Evolutionary conservation across 1,140 invertebrate genomes (phyloP).

Genomic region (Agrypnia vestita): DNA sequence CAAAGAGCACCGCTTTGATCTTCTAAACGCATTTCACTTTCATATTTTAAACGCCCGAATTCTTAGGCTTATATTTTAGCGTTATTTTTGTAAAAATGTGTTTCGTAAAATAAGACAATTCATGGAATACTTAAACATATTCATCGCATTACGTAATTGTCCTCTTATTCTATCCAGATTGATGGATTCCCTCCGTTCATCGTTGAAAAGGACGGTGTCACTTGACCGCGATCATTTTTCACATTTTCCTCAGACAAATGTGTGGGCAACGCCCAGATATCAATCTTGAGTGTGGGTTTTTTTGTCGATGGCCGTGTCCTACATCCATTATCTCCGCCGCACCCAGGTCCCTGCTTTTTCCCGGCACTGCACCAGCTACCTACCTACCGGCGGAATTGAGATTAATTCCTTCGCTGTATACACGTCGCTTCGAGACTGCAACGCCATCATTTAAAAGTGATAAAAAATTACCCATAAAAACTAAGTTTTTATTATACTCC

Average conservation of each 20-base stretch:
- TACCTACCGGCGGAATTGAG: slow-evolving; percentile 31
- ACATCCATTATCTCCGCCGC: slow-evolving; percentile 54
- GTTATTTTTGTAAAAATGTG: too few species aligned
- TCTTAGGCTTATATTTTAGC: too few species aligned
- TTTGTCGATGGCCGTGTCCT: slow-evolving; percentile 54
- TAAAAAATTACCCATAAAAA: too few species aligned
- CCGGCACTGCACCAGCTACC: background rate
- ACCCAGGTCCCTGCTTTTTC: slow-evolving; percentile 11
- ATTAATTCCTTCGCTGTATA: slow-evolving; percentile 44
- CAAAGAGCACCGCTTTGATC: too few species aligned
- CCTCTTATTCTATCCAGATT: slow-evolving; percentile 12
- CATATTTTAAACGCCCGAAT: too few species aligned
- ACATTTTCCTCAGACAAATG: slow-evolving; percentile 56
- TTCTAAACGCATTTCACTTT: too few species aligned
- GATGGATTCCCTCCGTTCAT: slow-evolving; percentile 32
- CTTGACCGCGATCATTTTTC: slow-evolving; percentile 54
- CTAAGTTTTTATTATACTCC: too few species aligned
- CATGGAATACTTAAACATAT: too few species aligned
- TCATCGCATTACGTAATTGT: slow-evolving; percentile 20
- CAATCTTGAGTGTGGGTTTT: slow-evolving; percentile 49
- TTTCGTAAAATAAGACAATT: too few species aligned
- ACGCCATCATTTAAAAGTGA: background rate
- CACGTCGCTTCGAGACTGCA: slow-evolving; percentile 3
- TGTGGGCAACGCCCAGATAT: slow-evolving; percentile 53
- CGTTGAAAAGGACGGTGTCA: slow-evolving; percentile 18